Base-by-base conservation (phyloP, 1,140 invertebrate genomes). In the Drosophila quadrilineata region DNA sequence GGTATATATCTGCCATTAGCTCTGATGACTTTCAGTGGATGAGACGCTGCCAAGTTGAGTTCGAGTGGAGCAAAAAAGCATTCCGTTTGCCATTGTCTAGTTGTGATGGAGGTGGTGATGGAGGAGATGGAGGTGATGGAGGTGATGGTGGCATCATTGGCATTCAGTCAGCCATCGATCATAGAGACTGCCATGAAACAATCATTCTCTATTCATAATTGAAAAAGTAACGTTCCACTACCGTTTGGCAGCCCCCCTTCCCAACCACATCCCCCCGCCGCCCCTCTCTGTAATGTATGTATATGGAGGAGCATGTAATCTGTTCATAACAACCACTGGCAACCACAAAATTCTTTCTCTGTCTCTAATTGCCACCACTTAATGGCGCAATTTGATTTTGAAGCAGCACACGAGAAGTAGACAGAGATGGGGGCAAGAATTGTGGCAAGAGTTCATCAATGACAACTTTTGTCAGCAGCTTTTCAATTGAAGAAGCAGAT, bases 401-500 rank as follows among this genome's bases (percentile, higher is more conserved):
- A 71, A 85, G 74, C 56, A 77, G 73, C 71, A n/a, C n/a, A n/a
- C n/a, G n/a, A n/a, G n/a, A n/a, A n/a, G n/a, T n/a, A n/a, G n/a
- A n/a, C n/a, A n/a, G n/a, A n/a, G n/a, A n/a, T n/a, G n/a, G n/a
- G n/a, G n/a, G n/a, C n/a, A n/a, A n/a, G n/a, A n/a, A n/a, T n/a
- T n/a, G n/a, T n/a, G 57, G 45, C 41, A 41, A 46, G 40, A 54
- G 60, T 60, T 73, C 64, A 74, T 79, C 79, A 79, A 75, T 85
- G 79, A 85, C 80, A 85, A 82, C 79, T 85, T 85, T 85, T 85
- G 79, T 85, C 79, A 85, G 79, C 79, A 86, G 71, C 79, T 75
- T 75, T 85, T 85, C 79, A 85, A 79, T 85, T 72, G 77, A 71
- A 50, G n/a, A n/a, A n/a, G n/a, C n/a, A n/a, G n/a, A n/a, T n/a